Base-by-base conservation (phyloP, 1,140 invertebrate species). In the Phocides pigmalion region DNA sequence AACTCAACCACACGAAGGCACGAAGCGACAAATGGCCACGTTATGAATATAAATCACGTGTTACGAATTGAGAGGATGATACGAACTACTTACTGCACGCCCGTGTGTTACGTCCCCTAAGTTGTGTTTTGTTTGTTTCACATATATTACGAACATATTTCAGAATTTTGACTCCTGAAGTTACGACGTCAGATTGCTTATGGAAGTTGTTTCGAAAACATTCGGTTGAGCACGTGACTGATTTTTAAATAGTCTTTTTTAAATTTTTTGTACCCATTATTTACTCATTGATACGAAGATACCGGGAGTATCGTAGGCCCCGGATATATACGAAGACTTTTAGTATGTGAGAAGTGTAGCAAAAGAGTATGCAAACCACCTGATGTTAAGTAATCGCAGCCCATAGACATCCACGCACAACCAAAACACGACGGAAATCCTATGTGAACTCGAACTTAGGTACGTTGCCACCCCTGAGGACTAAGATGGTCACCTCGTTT, bases 11-110 rank as follows among this genome's bases (percentile, higher is more conserved):
- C 20, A 19, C 15, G 4, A 32, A 46, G 14, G 17, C 20, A 16
- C 22, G 20, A 44, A 58, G 54, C 54, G 54, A 58, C 54, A 58
- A 58, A 58, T 58, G 22, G 41, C 56, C 63, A 62, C 61, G 66
- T 66, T 66, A 68, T 68, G 70, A 72, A 72, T 72, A 72, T 58
- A 66, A 65, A 72, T 72, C 51, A 20, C 41, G 42, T 59, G 56
- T 59, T 50, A 66, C 41, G 56, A 58, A 72, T 72, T 61, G 70
- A 72, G 66, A 68, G 61, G 56, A 62, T 72, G 64, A 67, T 62
- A 62, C 42, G 37, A 47, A 59, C 54, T 58, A 46, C 56, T 47
- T 59, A 47, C 42, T 59, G 42, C 25, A 28, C 12, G 53, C 32
- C 16, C 50, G 9, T 17, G 17, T 25, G 19, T 15, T 28, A 44